phyloP scores from a whole-genome alignment of 2,113 vertebrate genomes.

The Brachyhypopomus gauderio region DNA sequence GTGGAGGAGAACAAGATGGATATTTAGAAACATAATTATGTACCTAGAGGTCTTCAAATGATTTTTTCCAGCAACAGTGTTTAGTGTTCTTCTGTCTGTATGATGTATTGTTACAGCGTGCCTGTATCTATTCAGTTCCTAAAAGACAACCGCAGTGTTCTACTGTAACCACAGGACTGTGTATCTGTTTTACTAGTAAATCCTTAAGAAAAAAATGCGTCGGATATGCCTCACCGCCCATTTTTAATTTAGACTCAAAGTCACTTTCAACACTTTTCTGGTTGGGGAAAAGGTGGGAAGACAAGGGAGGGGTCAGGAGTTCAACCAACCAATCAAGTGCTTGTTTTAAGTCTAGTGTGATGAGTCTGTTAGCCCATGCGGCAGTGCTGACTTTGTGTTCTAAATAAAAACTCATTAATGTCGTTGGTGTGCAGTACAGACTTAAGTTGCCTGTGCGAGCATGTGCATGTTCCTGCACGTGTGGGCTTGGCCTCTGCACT shows the following conservation, averaged over 20 bases:
- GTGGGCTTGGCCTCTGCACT: background rate
- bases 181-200: slow-evolving; percentile 56
- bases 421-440: background rate
- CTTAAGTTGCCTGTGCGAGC: background rate
- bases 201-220: slow-evolving; percentile 45
- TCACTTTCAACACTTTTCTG: slow-evolving; percentile 38
- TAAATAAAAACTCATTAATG: slow-evolving; percentile 13
- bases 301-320: background rate
- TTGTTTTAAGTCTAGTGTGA: slow-evolving; percentile 6
- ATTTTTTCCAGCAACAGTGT: too few relatives aligned
- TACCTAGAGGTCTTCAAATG: too few relatives aligned
- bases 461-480: background rate
- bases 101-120: background rate
- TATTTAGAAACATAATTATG: too few relatives aligned
- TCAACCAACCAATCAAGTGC: background rate
- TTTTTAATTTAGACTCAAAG: slow-evolving; percentile 43
- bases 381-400: slow-evolving; percentile 21
- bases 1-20: too few relatives aligned
- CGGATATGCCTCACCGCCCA: background rate
- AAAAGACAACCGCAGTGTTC: slow-evolving; percentile 43
- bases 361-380: background rate
- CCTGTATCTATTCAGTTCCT: slow-evolving; percentile 42
- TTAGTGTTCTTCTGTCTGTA: slow-evolving; percentile 11
- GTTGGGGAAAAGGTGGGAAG: background rate
- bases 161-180: slow-evolving; percentile 4